phyloP scores from a whole-genome alignment of 2,113 vertebrate genomes.

The Cavia porcellus region DNA sequence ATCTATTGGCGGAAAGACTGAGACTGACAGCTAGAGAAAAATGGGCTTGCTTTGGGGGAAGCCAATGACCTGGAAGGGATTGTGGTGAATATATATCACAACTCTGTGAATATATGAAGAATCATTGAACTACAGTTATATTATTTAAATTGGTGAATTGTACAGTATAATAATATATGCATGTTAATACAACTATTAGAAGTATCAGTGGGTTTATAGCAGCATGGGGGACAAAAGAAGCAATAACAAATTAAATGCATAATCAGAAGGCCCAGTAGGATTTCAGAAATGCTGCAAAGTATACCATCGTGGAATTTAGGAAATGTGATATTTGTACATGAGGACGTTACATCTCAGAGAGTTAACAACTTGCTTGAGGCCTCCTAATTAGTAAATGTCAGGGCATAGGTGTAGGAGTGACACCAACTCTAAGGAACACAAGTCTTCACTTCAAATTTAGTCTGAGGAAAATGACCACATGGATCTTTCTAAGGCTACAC shows the following conservation, averaged over 20 bases:
- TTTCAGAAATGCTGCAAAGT: conserved; percentile 15
- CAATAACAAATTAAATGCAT: neutral
- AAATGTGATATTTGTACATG: neutral
- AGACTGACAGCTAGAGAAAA: too few relatives aligned
- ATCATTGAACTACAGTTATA: neutral
- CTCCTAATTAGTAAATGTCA: neutral
- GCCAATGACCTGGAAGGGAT: neutral
- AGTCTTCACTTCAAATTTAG: neutral
- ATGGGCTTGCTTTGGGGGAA: neutral
- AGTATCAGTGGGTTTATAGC: neutral
- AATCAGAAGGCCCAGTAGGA: neutral
- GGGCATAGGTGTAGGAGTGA: neutral
- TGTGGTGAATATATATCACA: neutral
- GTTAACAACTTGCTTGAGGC: neutral
- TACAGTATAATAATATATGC: neutral
- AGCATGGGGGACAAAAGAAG: neutral
- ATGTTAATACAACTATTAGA: neutral
- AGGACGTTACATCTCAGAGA: neutral
- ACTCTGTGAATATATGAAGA: neutral
- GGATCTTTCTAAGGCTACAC: neutral
- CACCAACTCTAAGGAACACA: neutral
- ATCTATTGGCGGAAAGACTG: neutral
- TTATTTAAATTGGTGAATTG: conserved; percentile 5
- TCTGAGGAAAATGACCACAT: neutral
- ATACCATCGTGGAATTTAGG: neutral